Evolutionary conservation across 2,888 invertebrate genomes (phyloP), one percentile per base, ranked within the genome.

Genomic region (Caenorhabditis auriculariae): DNA sequence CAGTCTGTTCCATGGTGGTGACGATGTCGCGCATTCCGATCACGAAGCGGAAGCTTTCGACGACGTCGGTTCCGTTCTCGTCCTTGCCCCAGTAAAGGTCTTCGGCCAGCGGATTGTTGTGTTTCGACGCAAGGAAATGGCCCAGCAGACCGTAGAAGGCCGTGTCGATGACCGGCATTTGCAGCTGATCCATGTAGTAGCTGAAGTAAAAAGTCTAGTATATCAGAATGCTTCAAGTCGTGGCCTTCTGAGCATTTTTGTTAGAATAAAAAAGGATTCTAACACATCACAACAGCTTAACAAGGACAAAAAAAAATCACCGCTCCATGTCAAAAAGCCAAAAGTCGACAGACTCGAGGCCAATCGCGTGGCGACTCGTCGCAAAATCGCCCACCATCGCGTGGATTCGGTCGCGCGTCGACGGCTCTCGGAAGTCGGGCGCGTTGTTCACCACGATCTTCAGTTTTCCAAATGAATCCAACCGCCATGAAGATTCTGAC

Each of bases 381-480:
- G 80, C 77, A 54, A 81, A 79, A 21, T 72, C 74, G 26, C 71
- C 66, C 15, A 77, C 73, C 74, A 81, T 72, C 17, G 66, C 53
- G 21, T 65, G 58, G 7, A 80, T 53, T 32, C 68, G 54, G 28
- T 66, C 58, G 2, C 80, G 58, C 27, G 76, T 69, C 0, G 55
- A 51, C 5, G 61, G 67, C 41, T 73, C 63, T 17, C 75, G 51
- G 24, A 81, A 39, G 60, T 82, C 75, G 2, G 79, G 80, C 15
- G 79, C 75, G 52, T 78, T 77, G 51, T 81, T 81, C 38, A 82
- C 73, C 6, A 81, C 80, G 6, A 81, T 56, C 69, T 76, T 55
- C 43, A 57, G 12, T 35, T 35, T 35, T 35, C 12, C 9, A 15
- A 12, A 24, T 7, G 26, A 21, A 44, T 15, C 28, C 7, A 43